Evolutionary conservation across 2,888 invertebrate genomes (phyloP), one percentile per base, ranked within the genome.

Genomic region (Iselma pallidipennis): DNA sequence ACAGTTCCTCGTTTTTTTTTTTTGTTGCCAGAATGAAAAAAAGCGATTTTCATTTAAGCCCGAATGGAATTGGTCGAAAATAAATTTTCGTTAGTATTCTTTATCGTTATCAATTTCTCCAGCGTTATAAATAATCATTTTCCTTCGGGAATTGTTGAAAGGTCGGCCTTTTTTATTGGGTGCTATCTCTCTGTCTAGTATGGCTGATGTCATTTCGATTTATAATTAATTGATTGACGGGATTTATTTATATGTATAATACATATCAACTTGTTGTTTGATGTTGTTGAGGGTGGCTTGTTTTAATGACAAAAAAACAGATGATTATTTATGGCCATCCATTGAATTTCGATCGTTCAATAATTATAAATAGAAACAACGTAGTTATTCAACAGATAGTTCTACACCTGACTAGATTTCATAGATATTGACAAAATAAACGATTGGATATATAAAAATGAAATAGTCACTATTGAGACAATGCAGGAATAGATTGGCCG

Each of bases 331-430:
- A n/a, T n/a, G n/a, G n/a, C n/a, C n/a, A n/a, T n/a, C n/a, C n/a
- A n/a, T n/a, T n/a, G n/a, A n/a, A n/a, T n/a, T n/a, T n/a, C n/a
- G n/a, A n/a, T n/a, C n/a, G n/a, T n/a, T n/a, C n/a, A n/a, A n/a
- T n/a, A n/a, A n/a, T n/a, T n/a, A n/a, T n/a, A n/a, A n/a, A n/a
- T n/a, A n/a, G n/a, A n/a, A n/a, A n/a, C 4, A 33, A 33, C n/a
- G 33, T 49, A 48, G 52, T 49, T 49, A 52, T 48, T 61, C 52
- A n/a, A 48, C 48, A n/a, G 49, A 54, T 49, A 57, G 12, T 57
- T 61, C 57, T 50, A 53, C 61, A 61, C 54, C 54, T 57, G 61
- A 54, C 31, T 54, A 54, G 33, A 57, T 57, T 57, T 49, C 52
- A 42, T 16, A 5, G 61, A 53, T 52, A 60, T 56, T 50, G 51